These are phyloP conservation scores for Solen grandis DNA, from an alignment of 1,140 invertebrate species.

Conservation along the genomic window DNA sequence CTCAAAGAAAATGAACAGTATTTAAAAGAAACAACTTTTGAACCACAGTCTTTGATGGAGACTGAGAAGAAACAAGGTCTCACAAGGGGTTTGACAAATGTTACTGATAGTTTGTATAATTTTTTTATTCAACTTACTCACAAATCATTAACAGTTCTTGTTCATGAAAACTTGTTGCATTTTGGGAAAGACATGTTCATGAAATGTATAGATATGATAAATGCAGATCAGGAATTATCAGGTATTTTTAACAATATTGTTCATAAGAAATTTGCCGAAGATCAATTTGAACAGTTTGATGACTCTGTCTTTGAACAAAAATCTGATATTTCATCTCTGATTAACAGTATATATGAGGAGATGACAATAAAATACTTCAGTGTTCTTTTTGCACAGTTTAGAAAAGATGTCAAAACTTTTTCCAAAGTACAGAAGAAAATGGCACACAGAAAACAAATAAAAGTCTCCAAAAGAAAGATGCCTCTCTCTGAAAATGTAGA, in stretches of 20 bases:
- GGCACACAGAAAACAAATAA: conserved; percentile 25
- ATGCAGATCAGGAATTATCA: too few species aligned
- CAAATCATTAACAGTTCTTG: background rate
- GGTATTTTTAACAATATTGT: too few species aligned
- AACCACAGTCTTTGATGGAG: background rate
- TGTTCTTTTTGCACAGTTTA: conserved; percentile 2
- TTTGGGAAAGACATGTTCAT: background rate
- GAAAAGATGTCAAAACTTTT: conserved; percentile 20
- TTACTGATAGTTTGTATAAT: conserved; percentile 9
- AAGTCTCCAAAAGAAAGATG: background rate
- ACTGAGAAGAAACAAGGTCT: conserved; percentile 5
- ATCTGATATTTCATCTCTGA: background rate
- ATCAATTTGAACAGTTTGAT: background rate
- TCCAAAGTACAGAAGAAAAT: conserved; percentile 20
- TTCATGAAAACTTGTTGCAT: background rate
- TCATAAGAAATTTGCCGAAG: background rate
- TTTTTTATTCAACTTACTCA: conserved; percentile 16
- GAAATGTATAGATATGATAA: background rate
- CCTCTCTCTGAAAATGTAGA: background rate
- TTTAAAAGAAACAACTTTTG: background rate
- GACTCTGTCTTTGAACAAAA: background rate
- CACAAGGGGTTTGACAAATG: conserved; percentile 23
- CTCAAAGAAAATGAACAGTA: conserved; percentile 21
- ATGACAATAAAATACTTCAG: background rate
- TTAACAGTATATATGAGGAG: background rate